Evolutionary conservation across 2,113 vertebrate species (phyloP).

Genomic region (Datnioides undecimradiatus): DNA sequence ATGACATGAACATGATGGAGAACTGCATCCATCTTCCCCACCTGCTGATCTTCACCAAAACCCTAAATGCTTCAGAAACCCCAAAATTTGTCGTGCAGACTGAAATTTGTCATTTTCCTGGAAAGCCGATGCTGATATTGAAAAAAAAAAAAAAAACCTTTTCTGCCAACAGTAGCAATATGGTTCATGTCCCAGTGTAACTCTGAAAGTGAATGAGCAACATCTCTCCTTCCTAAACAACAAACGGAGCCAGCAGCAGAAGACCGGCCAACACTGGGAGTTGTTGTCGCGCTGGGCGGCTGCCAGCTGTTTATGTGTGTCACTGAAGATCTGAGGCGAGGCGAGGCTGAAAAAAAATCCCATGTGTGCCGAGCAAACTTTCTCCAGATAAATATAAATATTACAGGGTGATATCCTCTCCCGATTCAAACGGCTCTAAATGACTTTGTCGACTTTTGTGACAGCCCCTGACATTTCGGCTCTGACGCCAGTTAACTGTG

Average conservation of each 20-base stretch:
- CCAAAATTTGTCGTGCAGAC: not conserved
- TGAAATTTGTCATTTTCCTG: no score
- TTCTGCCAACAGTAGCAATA: slow-evolving; percentile 52
- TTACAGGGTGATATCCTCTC: no score
- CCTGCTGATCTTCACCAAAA: no score
- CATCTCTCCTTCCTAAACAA: slow-evolving; percentile 48
- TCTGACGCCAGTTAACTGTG: slow-evolving; percentile 32
- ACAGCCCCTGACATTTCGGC: slow-evolving; percentile 41
- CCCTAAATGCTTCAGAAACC: not conserved
- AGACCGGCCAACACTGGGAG: slow-evolving; percentile 12
- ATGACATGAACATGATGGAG: no score
- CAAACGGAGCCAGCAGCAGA: slow-evolving; percentile 41
- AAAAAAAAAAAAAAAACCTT: no score
- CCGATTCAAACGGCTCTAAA: not conserved
- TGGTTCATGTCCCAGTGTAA: slow-evolving; percentile 48
- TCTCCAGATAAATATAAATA: not conserved
- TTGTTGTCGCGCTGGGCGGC: not conserved
- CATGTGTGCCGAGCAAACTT: not conserved
- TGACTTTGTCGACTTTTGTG: slow-evolving; percentile 30
- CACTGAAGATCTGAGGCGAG: slow-evolving; percentile 24
- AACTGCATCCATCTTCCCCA: no score
- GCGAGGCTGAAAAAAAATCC: not conserved
- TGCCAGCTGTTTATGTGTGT: slow-evolving; percentile 56
- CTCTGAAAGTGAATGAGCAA: slow-evolving; percentile 47
- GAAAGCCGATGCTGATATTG: slow-evolving; percentile 24